These are phyloP conservation scores for Stenoptilia bipunctidactyla DNA, from an alignment of 2,888 invertebrate species.

Conservation along the genomic window DNA sequence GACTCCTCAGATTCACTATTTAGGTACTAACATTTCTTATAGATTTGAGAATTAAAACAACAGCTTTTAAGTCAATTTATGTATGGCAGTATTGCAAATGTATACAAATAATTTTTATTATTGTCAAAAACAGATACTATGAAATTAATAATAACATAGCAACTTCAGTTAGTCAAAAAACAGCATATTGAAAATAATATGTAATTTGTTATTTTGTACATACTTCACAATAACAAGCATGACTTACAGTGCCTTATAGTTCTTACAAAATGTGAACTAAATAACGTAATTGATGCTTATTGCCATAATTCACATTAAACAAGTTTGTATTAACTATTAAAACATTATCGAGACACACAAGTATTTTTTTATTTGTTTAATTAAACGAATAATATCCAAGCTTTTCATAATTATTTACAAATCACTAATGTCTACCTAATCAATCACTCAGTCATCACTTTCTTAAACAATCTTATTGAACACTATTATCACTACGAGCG, in stretches of 20 bases:
- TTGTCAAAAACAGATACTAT: slow-evolving; percentile 2
- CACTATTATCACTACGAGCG: slow-evolving; percentile 67
- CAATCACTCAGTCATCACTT: slow-evolving; percentile 65
- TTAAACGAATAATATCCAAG: slow-evolving; percentile 68
- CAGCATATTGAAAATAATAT: neutral
- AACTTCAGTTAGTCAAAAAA: neutral
- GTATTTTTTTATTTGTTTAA: slow-evolving; percentile 36
- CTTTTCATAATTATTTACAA: slow-evolving; percentile 55
- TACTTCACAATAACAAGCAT: neutral
- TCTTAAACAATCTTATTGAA: slow-evolving; percentile 60
- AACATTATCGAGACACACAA: slow-evolving; percentile 29
- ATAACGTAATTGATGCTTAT: neutral
- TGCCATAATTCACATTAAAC: slow-evolving; percentile 2
- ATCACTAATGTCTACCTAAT: slow-evolving; percentile 59
- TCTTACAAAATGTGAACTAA: neutral
- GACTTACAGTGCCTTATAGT: slow-evolving; percentile 1
- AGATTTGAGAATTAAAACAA: slow-evolving; percentile 19
- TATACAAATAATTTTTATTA: slow-evolving; percentile 4
- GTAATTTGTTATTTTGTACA: slow-evolving; percentile 1
- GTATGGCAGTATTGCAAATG: slow-evolving; percentile 5
- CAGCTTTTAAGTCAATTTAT: neutral
- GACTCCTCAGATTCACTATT: too few relatives aligned
- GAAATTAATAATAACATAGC: slow-evolving; percentile 1
- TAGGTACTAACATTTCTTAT: too few relatives aligned
- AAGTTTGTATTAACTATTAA: slow-evolving; percentile 6